Conservation (phyloP, 2,113 vertebrate genomes). For the Perca schrenkii region DNA sequence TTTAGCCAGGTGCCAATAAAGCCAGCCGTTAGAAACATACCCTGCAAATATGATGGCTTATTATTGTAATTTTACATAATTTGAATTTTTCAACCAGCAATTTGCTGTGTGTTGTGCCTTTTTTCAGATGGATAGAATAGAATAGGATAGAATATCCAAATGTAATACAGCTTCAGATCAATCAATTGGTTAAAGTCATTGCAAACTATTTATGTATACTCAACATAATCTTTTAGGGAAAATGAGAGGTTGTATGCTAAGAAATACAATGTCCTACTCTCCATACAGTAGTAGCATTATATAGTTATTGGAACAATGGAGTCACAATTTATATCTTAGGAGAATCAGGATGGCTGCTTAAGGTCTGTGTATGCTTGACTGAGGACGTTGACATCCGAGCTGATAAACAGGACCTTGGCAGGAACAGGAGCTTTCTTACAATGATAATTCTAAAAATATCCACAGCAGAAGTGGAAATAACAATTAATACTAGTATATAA, state of each 20-base stretch:
- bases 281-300: not conserved
- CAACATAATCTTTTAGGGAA: not conserved
- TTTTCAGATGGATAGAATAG: not conserved
- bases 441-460: not conserved
- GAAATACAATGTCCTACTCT: not conserved
- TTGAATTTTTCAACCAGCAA: not conserved
- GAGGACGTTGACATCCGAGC: not conserved
- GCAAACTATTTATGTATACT: not conserved
- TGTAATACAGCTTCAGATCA: not conserved
- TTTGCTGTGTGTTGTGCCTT: not conserved
- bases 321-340: not conserved
- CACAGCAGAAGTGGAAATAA: not conserved
- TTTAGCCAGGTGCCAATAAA: conserved; percentile 34
- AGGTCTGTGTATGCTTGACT: not conserved
- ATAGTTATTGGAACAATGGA: not conserved
- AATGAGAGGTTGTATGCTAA: not conserved
- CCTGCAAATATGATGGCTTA: conserved; percentile 5
- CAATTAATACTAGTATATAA: not conserved
- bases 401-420: not conserved
- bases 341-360: not conserved
- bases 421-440: not conserved
- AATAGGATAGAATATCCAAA: not conserved
- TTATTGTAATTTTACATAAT: conserved; percentile 29
- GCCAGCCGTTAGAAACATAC: conserved; percentile 14
- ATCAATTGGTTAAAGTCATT: not conserved